These are phyloP conservation scores for Tinea pellionella DNA, from an alignment of 2,888 invertebrate genomes.

Conservation along the genomic window DNA sequence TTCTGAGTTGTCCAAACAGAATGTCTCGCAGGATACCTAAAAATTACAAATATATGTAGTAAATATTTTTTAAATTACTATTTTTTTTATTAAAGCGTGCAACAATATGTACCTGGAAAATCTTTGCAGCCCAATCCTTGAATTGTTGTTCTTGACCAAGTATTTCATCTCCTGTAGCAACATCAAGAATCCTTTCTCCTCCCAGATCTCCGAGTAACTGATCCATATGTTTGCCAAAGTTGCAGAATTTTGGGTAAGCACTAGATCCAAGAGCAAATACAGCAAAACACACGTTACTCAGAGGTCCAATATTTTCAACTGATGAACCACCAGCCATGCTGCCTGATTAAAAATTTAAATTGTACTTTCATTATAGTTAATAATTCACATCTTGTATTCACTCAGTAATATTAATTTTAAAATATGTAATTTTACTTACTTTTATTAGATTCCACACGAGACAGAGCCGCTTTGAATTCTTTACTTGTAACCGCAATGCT, in stretches of 20 bases:
- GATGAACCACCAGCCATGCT: constrained; percentile 79
- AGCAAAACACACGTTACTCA: constrained; percentile 91
- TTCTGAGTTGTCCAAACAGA: constrained; percentile 91
- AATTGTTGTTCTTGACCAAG: constrained; percentile 96
- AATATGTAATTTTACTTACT: constrained; percentile 34
- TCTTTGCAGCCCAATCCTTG: constrained; percentile 87
- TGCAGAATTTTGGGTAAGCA: constrained; percentile 96
- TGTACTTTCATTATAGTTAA: neutral
- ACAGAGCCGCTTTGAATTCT: constrained; percentile 71
- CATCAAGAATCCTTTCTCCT: constrained; percentile 83
- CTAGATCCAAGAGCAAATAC: constrained; percentile 95
- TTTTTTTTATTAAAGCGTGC: neutral
- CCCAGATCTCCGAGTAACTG: constrained; percentile 88
- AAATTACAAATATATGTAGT: constrained; percentile 13
- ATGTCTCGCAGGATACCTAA: constrained; percentile 90
- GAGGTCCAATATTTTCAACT: constrained; percentile 85
- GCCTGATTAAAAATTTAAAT: constrained; percentile 58
- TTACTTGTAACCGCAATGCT: constrained; percentile 64
- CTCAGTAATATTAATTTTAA: constrained; percentile 52
- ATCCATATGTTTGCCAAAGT: constrained; percentile 92
- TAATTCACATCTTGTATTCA: constrained; percentile 57
- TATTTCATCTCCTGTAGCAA: constrained; percentile 92
- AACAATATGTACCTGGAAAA: constrained; percentile 78
- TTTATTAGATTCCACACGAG: constrained; percentile 61
- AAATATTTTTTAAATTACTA: no score